These are phyloP conservation scores for Amphibalanus amphitrite DNA, from an alignment of 1,140 invertebrate species.

Conservation along the genomic window DNA sequence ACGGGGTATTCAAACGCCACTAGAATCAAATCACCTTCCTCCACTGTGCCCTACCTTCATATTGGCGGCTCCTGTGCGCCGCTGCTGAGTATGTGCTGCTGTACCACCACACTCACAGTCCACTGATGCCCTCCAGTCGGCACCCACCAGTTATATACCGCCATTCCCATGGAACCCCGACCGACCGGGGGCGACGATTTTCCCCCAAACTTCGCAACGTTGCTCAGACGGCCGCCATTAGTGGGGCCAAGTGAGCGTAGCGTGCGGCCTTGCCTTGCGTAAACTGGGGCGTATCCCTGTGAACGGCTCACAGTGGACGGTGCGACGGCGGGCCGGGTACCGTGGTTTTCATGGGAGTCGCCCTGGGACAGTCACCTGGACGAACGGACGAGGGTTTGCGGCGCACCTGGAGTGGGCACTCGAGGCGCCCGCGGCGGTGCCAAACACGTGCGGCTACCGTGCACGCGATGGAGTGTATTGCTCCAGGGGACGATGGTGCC, in stretches of 20 bases:
- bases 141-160: neutral
- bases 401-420: too few species aligned
- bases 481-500: too few species aligned
- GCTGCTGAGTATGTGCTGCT: neutral
- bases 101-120: neutral
- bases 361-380: too few species aligned
- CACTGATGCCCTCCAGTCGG: neutral
- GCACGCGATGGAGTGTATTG: too few species aligned
- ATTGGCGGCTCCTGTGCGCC: neutral
- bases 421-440: too few species aligned
- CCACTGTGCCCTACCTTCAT: neutral
- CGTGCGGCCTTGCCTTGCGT: neutral
- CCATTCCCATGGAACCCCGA: neutral
- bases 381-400: too few species aligned
- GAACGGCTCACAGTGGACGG: neutral
- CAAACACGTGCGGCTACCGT: too few species aligned
- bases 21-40: too few species aligned
- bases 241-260: neutral
- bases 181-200: neutral
- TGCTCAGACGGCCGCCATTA: neutral
- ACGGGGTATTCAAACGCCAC: too few species aligned
- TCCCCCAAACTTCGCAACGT: neutral
- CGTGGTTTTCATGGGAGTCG: too few species aligned
- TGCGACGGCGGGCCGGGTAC: too few species aligned
- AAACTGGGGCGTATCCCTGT: neutral